phyloP scores from a whole-genome alignment of 2,113 vertebrate species.

The Puma concolor region DNA sequence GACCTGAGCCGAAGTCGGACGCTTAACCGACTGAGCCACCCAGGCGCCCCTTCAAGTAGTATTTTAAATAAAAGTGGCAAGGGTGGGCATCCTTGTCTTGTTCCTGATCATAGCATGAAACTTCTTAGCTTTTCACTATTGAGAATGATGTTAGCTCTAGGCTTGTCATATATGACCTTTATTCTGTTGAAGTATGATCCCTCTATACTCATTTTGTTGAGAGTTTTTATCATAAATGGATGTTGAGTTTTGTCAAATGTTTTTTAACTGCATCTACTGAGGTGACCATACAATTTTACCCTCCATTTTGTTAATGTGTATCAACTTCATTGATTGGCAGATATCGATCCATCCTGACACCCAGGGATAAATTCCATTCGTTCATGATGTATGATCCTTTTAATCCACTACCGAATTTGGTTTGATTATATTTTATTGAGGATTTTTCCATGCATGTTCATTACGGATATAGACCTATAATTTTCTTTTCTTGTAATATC shows the following conservation, averaged over 20 bases:
- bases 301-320: not conserved
- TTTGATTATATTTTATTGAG: not conserved
- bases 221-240: not conserved
- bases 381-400: not conserved
- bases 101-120: not conserved
- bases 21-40: too few relatives aligned
- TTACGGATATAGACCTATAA: not conserved
- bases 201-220: not conserved
- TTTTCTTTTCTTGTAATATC: not conserved
- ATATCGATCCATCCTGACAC: not conserved
- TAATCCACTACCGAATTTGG: not conserved
- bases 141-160: not conserved
- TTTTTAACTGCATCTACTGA: not conserved
- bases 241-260: not conserved
- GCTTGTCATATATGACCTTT: not conserved
- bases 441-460: not conserved
- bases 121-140: not conserved
- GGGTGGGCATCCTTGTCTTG: not conserved
- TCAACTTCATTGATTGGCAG: not conserved
- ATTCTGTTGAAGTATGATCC: not conserved
- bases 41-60: too few relatives aligned
- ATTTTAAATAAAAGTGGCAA: not conserved
- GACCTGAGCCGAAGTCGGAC: too few relatives aligned
- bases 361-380: not conserved
- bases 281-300: not conserved